phyloP scores from a whole-genome alignment of 2,888 invertebrate genomes.

The Serrognathus titanus region DNA sequence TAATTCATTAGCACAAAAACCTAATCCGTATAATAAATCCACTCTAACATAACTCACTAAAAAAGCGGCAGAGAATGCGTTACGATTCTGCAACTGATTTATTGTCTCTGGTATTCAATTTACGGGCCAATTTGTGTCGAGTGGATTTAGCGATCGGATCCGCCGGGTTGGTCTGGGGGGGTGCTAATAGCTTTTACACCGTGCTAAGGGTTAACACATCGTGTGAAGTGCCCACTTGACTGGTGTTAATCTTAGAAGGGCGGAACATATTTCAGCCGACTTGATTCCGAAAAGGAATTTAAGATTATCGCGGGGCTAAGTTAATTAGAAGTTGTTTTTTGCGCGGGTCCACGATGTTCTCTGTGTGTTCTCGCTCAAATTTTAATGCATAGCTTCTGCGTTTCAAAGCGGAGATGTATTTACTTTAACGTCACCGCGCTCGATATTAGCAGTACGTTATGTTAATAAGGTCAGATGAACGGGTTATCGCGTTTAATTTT shows the following conservation, averaged over 20 bases:
- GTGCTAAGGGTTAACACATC: conserved; percentile 46
- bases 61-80: conserved; percentile 38
- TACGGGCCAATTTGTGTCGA: conserved; percentile 50
- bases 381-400: no score
- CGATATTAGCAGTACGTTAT: no score
- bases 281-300: neutral
- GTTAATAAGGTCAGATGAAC: no score
- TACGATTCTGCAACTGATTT: conserved; percentile 45
- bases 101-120: conserved; percentile 48
- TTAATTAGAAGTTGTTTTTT: neutral
- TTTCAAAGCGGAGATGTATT: no score
- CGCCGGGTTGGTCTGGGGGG: conserved; percentile 19
- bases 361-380: no score
- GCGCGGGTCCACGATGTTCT: no score
- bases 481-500: no score
- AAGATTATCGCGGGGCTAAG: neutral
- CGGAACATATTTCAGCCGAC: neutral
- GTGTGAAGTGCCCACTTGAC: conserved; percentile 48
- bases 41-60: conserved; percentile 43
- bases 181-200: conserved; percentile 42
- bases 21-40: conserved; percentile 47
- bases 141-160: conserved; percentile 45
- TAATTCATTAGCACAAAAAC: conserved; percentile 46
- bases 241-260: conserved; percentile 41
- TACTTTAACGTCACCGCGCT: no score